Evolutionary conservation across 2,888 invertebrate genomes (phyloP), one percentile per base, ranked within the genome.

Genomic region (Vandiemenella viatica): DNA sequence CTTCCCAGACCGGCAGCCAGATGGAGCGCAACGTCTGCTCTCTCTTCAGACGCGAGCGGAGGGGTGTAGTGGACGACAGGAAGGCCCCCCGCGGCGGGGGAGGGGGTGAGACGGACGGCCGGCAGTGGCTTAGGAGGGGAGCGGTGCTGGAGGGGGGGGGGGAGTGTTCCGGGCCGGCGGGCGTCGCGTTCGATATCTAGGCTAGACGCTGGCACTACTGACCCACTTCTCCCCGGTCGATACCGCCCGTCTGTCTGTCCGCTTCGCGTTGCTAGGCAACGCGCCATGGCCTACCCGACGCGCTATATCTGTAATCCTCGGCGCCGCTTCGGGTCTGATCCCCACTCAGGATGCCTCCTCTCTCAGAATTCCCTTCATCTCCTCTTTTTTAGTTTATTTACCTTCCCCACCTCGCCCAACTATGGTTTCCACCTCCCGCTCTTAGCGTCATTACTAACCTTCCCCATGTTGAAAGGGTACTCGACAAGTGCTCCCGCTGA

Each of bases 81-180:
- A 17, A 46, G 37, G 19, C 53, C 50, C 53, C 53, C 49, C 38
- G 18, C 19, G 45, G 8, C 40, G 21, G 18, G 13, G 18, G 22
- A 17, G 19, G 37, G 22, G 26, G 23, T 42, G 13, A 43, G 50
- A 50, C 53, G 19, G 37, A 40, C 21, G 50, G 46, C 38, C 49
- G 49, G 59, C 59, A 58, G 62, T 62, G n/a, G 65, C 64, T 63
- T 69, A 64, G 63, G 64, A 63, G 63, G 65, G 63, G 70, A 70
- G 71, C 69, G 60, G n/a, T n/a, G n/a, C n/a, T 60, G 61, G 58
- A 51, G 44, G 51, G 50, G 51, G 43, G 57, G 26, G 56, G 15
- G 23, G 45, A 32, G 5, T 23, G 17, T 21, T 23, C 45, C 17
- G 17, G 26, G 21, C 37, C 16, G 26, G 37, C 37, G 37, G 26